A percentile compares a stretch with the other conserved stretches of the same genome.
Conservation (phyloP, 1,140 invertebrate species). For the Frieseomelitta varia region DNA sequence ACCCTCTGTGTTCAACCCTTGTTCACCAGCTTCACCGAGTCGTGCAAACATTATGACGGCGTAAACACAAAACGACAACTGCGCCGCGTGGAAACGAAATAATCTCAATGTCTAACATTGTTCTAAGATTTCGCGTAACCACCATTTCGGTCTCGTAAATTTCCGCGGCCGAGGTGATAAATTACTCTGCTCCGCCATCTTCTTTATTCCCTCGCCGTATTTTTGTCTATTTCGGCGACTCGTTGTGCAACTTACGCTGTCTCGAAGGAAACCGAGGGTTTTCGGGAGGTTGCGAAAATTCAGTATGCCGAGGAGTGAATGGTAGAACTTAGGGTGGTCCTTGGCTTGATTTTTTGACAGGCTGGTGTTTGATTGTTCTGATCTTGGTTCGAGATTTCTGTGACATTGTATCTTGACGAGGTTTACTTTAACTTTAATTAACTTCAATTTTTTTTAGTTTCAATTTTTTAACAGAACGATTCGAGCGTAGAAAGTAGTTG, state of each 20-base stretch:
- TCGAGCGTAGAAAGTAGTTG: too few species aligned
- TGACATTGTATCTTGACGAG: neutral
- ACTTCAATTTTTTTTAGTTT: too few species aligned
- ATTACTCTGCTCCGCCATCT: neutral
- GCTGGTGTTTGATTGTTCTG: neutral
- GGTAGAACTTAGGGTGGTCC: neutral
- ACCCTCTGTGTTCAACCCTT: neutral
- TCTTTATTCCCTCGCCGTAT: neutral
- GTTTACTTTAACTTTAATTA: too few species aligned
- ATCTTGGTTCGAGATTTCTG: neutral
- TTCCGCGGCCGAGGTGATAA: neutral
- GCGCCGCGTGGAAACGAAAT: conserved; percentile 3
- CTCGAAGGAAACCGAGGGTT: neutral
- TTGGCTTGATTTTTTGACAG: too few species aligned
- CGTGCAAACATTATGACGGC: conserved; percentile 9
- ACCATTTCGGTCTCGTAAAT: conserved; percentile 2
- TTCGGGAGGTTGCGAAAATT: neutral
- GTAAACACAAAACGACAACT: conserved; percentile 21
- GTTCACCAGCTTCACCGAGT: neutral
- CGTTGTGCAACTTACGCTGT: neutral
- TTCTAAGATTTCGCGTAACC: conserved; percentile 25
- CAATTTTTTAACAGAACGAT: too few species aligned
- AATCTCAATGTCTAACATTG: conserved; percentile 7
- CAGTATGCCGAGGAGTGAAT: accelerated
- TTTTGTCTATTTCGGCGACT: neutral